Percentiles rank a stretch among this genome's conserved stretches.
Conservation (phyloP, 2,888 invertebrate genomes). For the Teinopalpus imperialis region DNA sequence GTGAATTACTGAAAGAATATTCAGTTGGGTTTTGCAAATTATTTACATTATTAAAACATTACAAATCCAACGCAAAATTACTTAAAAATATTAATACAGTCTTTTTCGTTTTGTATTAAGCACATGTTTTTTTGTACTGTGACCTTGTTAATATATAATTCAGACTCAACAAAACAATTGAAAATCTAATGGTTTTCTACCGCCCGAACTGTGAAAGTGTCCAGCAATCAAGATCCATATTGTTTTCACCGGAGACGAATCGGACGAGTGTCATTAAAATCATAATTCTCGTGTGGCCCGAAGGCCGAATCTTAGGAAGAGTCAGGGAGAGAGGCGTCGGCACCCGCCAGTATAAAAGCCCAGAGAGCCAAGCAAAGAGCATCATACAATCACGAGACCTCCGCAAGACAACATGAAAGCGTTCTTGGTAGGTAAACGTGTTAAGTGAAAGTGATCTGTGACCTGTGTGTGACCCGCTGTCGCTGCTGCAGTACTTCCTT, state of each 20-base stretch:
- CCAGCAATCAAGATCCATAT: slow-evolving; percentile 60
- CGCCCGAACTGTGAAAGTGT: slow-evolving; percentile 57
- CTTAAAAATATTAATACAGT: too few relatives aligned
- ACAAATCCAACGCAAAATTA: too few relatives aligned
- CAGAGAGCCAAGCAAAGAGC: slow-evolving; percentile 60
- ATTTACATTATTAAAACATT: too few relatives aligned
- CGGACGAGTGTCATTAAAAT: slow-evolving; percentile 77
- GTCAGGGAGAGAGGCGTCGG: slow-evolving; percentile 76
- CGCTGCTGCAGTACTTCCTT: slow-evolving; percentile 53
- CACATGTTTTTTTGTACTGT: too few relatives aligned
- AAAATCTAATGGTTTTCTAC: slow-evolving; percentile 16
- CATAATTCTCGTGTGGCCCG: slow-evolving; percentile 78
- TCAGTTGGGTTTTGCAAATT: too few relatives aligned
- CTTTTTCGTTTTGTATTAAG: too few relatives aligned
- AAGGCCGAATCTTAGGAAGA: slow-evolving; percentile 81
- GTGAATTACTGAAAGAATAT: too few relatives aligned
- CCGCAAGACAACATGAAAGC: slow-evolving; percentile 81
- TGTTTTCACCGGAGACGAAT: slow-evolving; percentile 77
- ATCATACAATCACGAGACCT: slow-evolving; percentile 77
- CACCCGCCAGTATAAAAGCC: slow-evolving; percentile 69
- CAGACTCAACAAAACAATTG: too few relatives aligned
- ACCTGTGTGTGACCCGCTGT: slow-evolving; percentile 64
- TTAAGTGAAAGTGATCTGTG: slow-evolving; percentile 77
- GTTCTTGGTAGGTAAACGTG: slow-evolving; percentile 78
- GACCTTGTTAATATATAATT: too few relatives aligned